Evolutionary conservation across 2,113 vertebrate genomes (phyloP), one percentile per base, ranked within the genome.

Genomic region (Penelope pileata): DNA sequence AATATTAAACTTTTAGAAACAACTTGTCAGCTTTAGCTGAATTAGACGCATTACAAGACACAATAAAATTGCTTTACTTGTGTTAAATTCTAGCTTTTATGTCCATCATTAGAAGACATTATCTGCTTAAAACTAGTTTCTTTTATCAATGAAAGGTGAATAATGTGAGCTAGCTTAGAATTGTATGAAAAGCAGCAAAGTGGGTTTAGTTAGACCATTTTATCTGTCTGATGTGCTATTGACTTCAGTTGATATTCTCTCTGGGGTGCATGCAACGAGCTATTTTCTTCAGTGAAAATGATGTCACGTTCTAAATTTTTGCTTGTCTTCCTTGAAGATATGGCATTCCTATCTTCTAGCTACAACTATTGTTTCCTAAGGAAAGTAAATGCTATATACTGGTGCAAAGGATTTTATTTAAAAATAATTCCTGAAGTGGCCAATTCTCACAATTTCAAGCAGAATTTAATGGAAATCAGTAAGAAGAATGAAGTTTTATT

Each of bases 141-240:
- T 19, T 77, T 86, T 92, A 45, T 76, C 62, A 88, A 56, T 83
- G 67, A 75, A 94, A 81, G 79, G 50, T 93, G 91, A 86, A 91
- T 93, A 86, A 81, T 72, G 23, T 81, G 62, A 75, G 13, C 50
- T 90, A 56, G 36, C 48, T 94, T 81, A 69, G 48, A 91, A 77
- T 54, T 58, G n/a, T 60, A 79, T 40, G 34, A 58, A 92, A 92
- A 89, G 24, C 30, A 82, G 36, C 21, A 81, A 77, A 79, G 75
- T 63, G 10, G 29, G 34, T 80, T 91, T 93, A 88, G 64, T 94
- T 68, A 48, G 16, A 17, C 23, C 23, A n/a, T 53, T 51, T 93
- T 94, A 95, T 94, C 89, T 89, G 32, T 63, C 47, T 75, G 58
- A 32, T 43, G 17, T 50, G 14, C 32, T 87, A 32, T 76, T 96